phyloP scores from a whole-genome alignment of 2,113 vertebrate genomes.

The Rhineura floridana region DNA sequence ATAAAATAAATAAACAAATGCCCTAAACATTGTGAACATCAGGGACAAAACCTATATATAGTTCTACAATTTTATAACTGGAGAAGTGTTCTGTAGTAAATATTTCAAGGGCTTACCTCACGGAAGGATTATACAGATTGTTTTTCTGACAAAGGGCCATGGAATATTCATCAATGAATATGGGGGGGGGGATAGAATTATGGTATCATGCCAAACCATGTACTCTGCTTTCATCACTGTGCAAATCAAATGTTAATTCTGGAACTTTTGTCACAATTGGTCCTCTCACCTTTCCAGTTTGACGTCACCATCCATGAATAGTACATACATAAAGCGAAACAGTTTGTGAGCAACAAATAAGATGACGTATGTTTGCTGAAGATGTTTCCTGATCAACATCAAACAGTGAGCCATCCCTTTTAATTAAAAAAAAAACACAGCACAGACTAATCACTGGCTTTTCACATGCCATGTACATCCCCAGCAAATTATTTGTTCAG shows the following conservation, averaged over 20 bases:
- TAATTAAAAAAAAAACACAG: not conserved
- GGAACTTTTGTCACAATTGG: not conserved
- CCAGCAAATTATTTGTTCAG: not conserved
- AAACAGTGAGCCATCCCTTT: not conserved
- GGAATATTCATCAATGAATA: not conserved
- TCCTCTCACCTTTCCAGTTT: slow-evolving; percentile 18
- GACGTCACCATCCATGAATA: not conserved
- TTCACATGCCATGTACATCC: slow-evolving; percentile 1
- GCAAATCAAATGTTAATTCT: slow-evolving; percentile 18
- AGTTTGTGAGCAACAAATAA: not conserved
- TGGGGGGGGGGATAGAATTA: not conserved
- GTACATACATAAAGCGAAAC: slow-evolving; percentile 18
- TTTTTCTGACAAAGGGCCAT: not conserved
- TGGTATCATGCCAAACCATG: not conserved
- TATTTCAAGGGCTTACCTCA: not conserved
- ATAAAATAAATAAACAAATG: not conserved
- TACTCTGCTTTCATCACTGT: not conserved
- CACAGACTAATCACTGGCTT: not conserved
- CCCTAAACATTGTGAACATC: not conserved
- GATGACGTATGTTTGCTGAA: not conserved
- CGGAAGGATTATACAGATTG: not conserved
- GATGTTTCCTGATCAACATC: slow-evolving; percentile 18
- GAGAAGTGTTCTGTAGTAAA: not conserved
- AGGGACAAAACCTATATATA: not conserved
- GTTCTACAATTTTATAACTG: not conserved